Percentiles rank a stretch among this genome's conserved stretches.
These are phyloP conservation scores for Coregonus sp. DNA, from an alignment of 2,797 vertebrate genomes.

Conservation along the genomic window DNA sequence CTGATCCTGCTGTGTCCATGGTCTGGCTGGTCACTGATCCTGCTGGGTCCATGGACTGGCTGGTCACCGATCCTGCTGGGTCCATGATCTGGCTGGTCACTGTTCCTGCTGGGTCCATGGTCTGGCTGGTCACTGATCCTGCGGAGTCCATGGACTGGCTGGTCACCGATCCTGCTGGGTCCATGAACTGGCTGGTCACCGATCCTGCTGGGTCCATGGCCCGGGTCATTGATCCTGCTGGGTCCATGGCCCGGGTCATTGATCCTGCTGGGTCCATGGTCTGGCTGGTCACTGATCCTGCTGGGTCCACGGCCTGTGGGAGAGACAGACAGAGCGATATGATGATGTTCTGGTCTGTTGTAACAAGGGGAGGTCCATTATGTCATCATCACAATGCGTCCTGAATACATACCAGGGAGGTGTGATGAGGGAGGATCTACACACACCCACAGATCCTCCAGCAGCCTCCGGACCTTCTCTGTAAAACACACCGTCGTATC, in stretches of 20 bases:
- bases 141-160: too few species aligned
- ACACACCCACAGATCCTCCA: slow-evolving; percentile 89
- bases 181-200: neutral
- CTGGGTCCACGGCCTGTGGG: neutral
- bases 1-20: slow-evolving; percentile 24
- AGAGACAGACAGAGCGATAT: too few species aligned
- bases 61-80: too few species aligned
- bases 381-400: neutral
- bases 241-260: too few species aligned
- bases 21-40: slow-evolving; percentile 11
- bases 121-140: neutral
- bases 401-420: slow-evolving; percentile 48
- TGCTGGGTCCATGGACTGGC: neutral
- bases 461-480: slow-evolving; percentile 85
- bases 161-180: too few species aligned
- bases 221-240: too few species aligned
- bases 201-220: neutral
- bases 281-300: slow-evolving; percentile 20
- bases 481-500: slow-evolving; percentile 9
- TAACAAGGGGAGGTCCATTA: neutral
- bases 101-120: slow-evolving; percentile 24
- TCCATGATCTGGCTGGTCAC: too few species aligned
- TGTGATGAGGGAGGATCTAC: slow-evolving; percentile 75
- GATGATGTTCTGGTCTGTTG: neutral
- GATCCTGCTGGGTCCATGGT: slow-evolving; percentile 24